Evolutionary conservation across 2,797 vertebrate genomes (phyloP).

Genomic region (Coendou prehensilis): DNA sequence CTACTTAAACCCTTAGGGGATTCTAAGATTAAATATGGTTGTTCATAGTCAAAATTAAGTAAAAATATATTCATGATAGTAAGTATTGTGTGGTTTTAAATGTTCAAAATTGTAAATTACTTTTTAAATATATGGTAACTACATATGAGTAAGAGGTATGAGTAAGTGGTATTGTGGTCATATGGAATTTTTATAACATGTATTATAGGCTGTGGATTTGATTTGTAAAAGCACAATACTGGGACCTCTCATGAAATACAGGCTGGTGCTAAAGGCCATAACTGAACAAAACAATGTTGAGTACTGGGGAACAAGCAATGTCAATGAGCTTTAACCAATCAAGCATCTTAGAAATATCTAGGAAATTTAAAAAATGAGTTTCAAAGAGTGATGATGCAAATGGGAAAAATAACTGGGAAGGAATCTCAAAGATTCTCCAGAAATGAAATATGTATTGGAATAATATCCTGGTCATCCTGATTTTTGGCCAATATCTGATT

Average conservation of each 20-base stretch:
- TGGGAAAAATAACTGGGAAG: background rate
- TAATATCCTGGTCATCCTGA: background rate
- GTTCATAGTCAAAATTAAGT: constrained; percentile 40
- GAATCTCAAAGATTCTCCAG: background rate
- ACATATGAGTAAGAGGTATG: background rate
- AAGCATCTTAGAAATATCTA: constrained; percentile 35
- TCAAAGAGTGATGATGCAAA: background rate
- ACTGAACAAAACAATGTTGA: background rate
- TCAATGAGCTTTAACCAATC: background rate
- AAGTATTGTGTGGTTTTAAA: constrained; percentile 45
- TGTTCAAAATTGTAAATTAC: constrained; percentile 40
- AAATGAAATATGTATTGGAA: background rate
- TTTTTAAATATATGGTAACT: constrained; percentile 48
- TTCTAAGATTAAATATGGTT: constrained; percentile 61
- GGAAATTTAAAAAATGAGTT: constrained; percentile 26
- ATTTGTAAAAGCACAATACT: background rate
- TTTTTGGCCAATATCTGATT: background rate
- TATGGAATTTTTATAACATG: background rate
- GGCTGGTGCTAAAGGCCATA: background rate
- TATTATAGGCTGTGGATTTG: background rate
- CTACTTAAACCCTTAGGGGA: constrained; percentile 24
- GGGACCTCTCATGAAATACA: background rate
- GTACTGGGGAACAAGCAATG: background rate
- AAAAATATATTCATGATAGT: constrained; percentile 48
- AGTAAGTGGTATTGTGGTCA: background rate